A percentile compares a stretch with the other conserved stretches of the same genome.
These are phyloP conservation scores for Urocynchramus pylzowi DNA, from an alignment of 2,113 vertebrate species.

Conservation along the genomic window DNA sequence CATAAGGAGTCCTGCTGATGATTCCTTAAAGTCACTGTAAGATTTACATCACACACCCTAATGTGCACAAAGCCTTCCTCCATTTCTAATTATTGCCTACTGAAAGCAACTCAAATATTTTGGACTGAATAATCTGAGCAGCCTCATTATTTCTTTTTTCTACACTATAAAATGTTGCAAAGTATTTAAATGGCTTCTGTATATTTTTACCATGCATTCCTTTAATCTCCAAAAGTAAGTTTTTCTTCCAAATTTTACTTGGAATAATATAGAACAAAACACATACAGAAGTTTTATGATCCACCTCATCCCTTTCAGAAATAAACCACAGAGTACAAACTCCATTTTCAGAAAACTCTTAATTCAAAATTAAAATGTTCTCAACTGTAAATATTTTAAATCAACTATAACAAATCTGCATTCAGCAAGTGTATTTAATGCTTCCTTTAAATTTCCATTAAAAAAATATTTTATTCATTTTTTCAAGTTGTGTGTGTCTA, in stretches of 20 bases:
- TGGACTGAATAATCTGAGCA: not conserved
- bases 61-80: not conserved
- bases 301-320: not conserved
- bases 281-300: not conserved
- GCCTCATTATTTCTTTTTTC: not conserved
- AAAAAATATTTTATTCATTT: not conserved
- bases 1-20: not conserved
- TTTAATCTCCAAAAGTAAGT: not conserved
- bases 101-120: not conserved
- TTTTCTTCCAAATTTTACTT: not conserved
- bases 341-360: not conserved
- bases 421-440: not conserved
- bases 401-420: not conserved
- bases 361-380: not conserved
- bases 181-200: not conserved
- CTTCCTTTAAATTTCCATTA: not conserved
- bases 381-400: not conserved
- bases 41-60: not conserved
- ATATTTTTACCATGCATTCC: not conserved
- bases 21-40: not conserved
- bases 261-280: not conserved
- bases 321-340: not conserved
- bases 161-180: not conserved
- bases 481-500: slow-evolving; percentile 19
- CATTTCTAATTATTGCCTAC: not conserved